phyloP scores from a whole-genome alignment of 64 coral and sea anemone species.

The Actinia equina region DNA sequence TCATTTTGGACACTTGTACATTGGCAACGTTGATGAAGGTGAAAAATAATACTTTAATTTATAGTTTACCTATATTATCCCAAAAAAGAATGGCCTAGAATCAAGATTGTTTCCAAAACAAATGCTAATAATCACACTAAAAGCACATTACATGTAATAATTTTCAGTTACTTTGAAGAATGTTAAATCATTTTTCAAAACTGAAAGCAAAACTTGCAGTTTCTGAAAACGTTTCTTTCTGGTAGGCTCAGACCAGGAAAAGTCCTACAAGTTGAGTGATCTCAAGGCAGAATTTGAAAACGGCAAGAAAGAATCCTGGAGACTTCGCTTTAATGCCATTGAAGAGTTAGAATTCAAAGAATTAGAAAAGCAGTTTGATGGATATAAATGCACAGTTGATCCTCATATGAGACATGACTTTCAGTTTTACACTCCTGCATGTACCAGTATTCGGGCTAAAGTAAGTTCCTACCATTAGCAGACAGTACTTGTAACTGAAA shows the following conservation, averaged over 20 bases:
- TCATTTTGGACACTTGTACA: slow-evolving; percentile 18
- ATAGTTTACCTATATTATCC: no score
- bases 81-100: no score
- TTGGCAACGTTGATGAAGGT: slow-evolving; percentile 21
- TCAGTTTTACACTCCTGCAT: background rate
- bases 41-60: background rate
- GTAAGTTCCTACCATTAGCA: background rate
- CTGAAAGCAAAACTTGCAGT: no score
- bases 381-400: background rate
- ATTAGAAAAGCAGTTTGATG: background rate
- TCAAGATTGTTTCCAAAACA: no score
- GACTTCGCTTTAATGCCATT: background rate
- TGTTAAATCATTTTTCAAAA: background rate
- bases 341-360: background rate
- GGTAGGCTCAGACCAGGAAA: background rate
- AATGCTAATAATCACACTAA: no score
- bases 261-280: background rate
- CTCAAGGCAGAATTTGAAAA: background rate
- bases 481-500: no score
- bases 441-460: slow-evolving; percentile 4
- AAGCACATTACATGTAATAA: no score
- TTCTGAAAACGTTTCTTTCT: background rate
- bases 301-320: background rate
- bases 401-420: slow-evolving; percentile 7
- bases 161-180: no score